Evolutionary conservation across 1,140 invertebrate species (phyloP).

Genomic region (Sitodiplosis mosellana): DNA sequence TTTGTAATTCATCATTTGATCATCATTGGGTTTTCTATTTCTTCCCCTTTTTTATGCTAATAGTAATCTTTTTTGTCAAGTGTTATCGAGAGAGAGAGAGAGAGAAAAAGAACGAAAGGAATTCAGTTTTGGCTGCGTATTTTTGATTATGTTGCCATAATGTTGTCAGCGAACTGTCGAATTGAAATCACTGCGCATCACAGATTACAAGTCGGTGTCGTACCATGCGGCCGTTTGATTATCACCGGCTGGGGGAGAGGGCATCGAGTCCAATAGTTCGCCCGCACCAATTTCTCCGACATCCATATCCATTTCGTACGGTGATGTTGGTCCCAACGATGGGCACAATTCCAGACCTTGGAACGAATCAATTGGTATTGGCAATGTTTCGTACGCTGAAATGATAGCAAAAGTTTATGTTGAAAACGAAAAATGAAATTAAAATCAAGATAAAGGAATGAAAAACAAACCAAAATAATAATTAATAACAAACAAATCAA

Average conservation of each 20-base stretch:
- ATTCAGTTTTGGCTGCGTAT: too few species aligned
- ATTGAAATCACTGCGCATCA: too few species aligned
- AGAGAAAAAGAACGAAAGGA: too few species aligned
- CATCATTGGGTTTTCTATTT: too few species aligned
- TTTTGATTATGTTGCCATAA: too few species aligned
- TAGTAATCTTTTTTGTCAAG: too few species aligned
- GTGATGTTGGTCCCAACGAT: slow-evolving; percentile 59
- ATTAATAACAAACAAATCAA: background rate
- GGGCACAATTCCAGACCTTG: slow-evolving; percentile 81
- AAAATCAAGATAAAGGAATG: too few species aligned
- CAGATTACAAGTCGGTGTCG: slow-evolving; percentile 75
- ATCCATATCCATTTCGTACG: slow-evolving; percentile 68
- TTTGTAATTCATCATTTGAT: too few species aligned
- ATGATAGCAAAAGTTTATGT: background rate
- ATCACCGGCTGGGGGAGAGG: slow-evolving; percentile 74
- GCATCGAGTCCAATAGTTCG: slow-evolving; percentile 61
- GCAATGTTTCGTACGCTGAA: slow-evolving; percentile 70
- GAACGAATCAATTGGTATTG: slow-evolving; percentile 91
- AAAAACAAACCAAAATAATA: background rate
- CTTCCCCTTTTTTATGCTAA: too few species aligned
- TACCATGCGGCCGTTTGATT: slow-evolving; percentile 87
- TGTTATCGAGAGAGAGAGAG: too few species aligned
- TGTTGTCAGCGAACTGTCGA: too few species aligned
- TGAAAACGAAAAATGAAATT: background rate
- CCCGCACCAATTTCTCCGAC: slow-evolving; percentile 51